phyloP scores from a whole-genome alignment of 2,888 invertebrate species.

The Calameuta filiformis region DNA sequence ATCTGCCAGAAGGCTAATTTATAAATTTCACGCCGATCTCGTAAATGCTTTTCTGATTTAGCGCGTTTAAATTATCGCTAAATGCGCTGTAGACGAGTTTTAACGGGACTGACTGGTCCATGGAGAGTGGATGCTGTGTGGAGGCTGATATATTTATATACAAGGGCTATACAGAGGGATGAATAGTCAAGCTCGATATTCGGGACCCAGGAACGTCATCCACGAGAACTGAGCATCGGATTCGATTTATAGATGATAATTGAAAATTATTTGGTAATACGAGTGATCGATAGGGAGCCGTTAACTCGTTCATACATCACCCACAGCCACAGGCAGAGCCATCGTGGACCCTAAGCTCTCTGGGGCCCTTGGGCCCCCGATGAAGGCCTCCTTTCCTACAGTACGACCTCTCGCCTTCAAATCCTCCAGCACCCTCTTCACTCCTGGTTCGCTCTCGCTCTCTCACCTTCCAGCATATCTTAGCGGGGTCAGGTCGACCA shows the following conservation, averaged over 20 bases:
- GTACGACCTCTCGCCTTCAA: background rate
- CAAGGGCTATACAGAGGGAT: background rate
- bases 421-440: background rate
- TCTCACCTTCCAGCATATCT: slow-evolving; percentile 35
- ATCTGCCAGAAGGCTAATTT: slow-evolving; percentile 59
- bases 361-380: slow-evolving; percentile 16
- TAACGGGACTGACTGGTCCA: slow-evolving; percentile 33
- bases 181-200: background rate
- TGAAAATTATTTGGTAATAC: slow-evolving; percentile 63
- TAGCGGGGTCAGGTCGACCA: slow-evolving; percentile 63
- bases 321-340: slow-evolving; percentile 10
- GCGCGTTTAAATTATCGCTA: slow-evolving; percentile 60
- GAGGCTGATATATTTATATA: background rate
- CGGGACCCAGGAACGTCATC: background rate
- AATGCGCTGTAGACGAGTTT: slow-evolving; percentile 43
- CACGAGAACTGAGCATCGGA: background rate
- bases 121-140: background rate
- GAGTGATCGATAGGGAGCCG: slow-evolving; percentile 58
- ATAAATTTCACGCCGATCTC: slow-evolving; percentile 61
- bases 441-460: slow-evolving; percentile 16
- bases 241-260: slow-evolving; percentile 55
- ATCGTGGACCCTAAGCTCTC: slow-evolving; percentile 16
- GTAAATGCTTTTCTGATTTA: slow-evolving; percentile 61
- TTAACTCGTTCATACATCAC: slow-evolving; percentile 63
- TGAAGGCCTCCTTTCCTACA: background rate